These are phyloP conservation scores for Psittacus erithacus DNA, from an alignment of 2,113 vertebrate species.

Conservation along the genomic window DNA sequence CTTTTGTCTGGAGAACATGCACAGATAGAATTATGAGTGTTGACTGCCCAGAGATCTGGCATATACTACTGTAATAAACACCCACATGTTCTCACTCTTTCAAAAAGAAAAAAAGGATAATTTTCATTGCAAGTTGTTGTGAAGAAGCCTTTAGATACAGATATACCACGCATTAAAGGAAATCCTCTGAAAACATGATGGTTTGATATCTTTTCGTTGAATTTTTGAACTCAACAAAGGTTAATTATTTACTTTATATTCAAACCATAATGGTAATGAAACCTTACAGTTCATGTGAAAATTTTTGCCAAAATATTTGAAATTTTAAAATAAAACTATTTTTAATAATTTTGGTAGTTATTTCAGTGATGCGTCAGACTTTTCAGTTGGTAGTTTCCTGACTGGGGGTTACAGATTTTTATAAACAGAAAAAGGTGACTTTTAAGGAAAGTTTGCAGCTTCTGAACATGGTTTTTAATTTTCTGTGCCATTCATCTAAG, in stretches of 20 bases:
- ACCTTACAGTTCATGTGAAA: neutral
- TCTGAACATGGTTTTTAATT: neutral
- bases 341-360: neutral
- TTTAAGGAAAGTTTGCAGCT: neutral
- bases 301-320: neutral
- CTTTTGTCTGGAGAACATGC: neutral
- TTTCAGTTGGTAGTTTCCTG: neutral
- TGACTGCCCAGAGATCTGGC: neutral
- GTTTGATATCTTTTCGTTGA: neutral
- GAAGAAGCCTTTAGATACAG: neutral
- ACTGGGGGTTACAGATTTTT: neutral
- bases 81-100: neutral
- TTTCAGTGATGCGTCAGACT: neutral
- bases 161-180: neutral
- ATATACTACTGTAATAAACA: neutral
- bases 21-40: neutral
- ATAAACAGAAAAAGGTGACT: neutral
- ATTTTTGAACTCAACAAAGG: neutral
- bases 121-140: neutral
- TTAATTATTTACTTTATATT: neutral
- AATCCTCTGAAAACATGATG: neutral
- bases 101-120: neutral
- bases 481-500: neutral
- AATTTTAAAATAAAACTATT: neutral
- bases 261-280: neutral